Evolutionary conservation across 2,797 vertebrate genomes (phyloP).

Genomic region (Gouania willdenowi): DNA sequence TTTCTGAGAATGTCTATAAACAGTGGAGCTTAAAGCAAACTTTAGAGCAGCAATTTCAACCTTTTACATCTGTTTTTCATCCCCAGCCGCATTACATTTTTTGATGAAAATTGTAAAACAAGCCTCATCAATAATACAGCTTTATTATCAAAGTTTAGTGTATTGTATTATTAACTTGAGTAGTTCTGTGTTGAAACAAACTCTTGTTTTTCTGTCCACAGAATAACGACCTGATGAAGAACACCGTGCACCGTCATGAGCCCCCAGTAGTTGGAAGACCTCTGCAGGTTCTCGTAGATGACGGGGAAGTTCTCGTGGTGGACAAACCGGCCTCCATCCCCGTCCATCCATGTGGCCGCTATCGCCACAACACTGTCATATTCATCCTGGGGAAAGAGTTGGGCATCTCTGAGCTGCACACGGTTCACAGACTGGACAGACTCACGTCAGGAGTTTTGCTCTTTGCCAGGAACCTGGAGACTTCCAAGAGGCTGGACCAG

Average conservation of each 20-base stretch:
- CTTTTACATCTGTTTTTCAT: too few species aligned
- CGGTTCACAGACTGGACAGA: conserved; percentile 90
- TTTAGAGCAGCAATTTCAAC: too few species aligned
- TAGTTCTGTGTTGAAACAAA: too few species aligned
- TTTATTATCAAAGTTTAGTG: too few species aligned
- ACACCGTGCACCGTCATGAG: conserved; percentile 94
- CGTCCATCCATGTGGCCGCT: conserved; percentile 95
- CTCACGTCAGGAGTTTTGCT: conserved; percentile 95
- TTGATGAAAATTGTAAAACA: too few species aligned
- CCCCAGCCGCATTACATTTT: too few species aligned
- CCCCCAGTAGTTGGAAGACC: conserved; percentile 85
- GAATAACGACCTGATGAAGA: conserved; percentile 92
- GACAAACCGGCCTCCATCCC: conserved; percentile 95
- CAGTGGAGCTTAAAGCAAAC: too few species aligned
- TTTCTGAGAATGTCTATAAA: too few species aligned
- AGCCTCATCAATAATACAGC: too few species aligned
- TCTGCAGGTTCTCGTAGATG: conserved; percentile 81
- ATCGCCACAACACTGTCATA: conserved; percentile 95
- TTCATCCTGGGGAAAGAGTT: conserved; percentile 95
- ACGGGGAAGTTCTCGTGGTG: conserved; percentile 88
- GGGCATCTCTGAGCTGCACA: conserved; percentile 85
- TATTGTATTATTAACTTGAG: too few species aligned
- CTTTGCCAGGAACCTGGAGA: conserved; percentile 86
- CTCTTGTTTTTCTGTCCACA: conserved; percentile 43
- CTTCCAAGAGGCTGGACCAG: conserved; percentile 88